Evolutionary conservation across 2,888 invertebrate genomes (phyloP), one percentile per base, ranked within the genome.

Genomic region (Amblyjoppa proteus): DNA sequence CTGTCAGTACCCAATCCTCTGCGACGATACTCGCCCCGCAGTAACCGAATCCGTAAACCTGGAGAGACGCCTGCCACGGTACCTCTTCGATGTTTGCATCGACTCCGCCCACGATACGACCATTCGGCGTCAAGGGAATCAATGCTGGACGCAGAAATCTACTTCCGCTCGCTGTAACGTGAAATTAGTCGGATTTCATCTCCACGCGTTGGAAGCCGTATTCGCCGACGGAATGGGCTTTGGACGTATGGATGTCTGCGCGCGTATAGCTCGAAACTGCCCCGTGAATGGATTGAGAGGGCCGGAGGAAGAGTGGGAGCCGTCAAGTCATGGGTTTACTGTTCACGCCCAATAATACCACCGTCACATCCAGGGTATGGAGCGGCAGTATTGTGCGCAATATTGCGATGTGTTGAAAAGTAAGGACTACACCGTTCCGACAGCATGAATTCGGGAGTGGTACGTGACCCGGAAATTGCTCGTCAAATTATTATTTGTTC

Each of bases 21-120:
- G 94, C 94, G 7, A 96, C 92, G 13, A 95, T 94, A 1, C 95
- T 93, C 0, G 95, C 96, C 0, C 96, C 96, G 87, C 96, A 96
- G 0, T 92, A 90, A 88, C 95, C 95, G 0, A 92, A 89, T 0
- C 95, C 95, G n/a, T 90, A 87, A 51, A 89, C 90, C 13, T 94
- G 84, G 1, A 95, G 80, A 0, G 95, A 95, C 2, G 95, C 94
- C 88, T 95, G 95, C 88, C 95, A 95, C 0, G 95, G 95, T 0
- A 94, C 94, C 1, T 93, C 92, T 1, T 91, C 93, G 79, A 95
- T 95, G 20, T 94, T 93, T 0, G 94, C 92, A 64, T 93, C 92
- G 68, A 94, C 93, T 9, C 95, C 95, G 0, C 95, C 95, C 0
- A 95, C 94, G 51, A 95, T 95, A 38, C 93, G 93, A 49, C 86